phyloP scores from a whole-genome alignment of 2,113 vertebrate species.

The Numenius arquata region DNA sequence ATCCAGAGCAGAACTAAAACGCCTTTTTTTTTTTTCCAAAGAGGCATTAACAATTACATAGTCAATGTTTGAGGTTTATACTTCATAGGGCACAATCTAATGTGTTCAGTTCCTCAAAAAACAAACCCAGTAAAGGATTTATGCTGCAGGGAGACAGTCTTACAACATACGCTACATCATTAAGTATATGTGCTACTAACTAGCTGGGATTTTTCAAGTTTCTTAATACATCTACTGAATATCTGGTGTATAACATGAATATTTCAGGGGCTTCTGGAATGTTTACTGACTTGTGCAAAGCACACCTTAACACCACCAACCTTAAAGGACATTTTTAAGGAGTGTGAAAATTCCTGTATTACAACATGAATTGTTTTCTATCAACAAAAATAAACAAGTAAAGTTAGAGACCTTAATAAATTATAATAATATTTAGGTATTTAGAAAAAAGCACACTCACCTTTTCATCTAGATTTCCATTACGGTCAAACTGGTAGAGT shows the following conservation, averaged over 20 bases:
- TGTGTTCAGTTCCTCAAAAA: background rate
- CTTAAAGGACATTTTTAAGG: background rate
- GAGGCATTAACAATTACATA: background rate
- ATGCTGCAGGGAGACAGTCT: background rate
- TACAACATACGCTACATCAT: background rate
- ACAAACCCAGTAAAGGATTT: background rate
- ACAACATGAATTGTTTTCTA: background rate
- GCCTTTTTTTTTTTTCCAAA: background rate
- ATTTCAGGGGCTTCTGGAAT: background rate
- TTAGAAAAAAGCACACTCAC: conserved; percentile 64
- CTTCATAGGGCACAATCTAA: background rate
- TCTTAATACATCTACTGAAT: background rate
- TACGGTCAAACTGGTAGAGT: conserved; percentile 82
- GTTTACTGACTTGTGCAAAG: background rate
- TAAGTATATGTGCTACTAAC: background rate
- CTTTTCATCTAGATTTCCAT: conserved; percentile 79
- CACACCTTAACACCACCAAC: background rate
- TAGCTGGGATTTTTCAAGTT: background rate
- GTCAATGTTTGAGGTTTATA: background rate
- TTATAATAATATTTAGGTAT: background rate
- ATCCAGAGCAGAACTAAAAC: background rate
- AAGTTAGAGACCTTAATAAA: background rate
- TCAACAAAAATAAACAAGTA: background rate
- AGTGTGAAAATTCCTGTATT: background rate
- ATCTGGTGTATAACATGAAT: background rate